These are phyloP conservation scores for Acronicta leporina DNA, from an alignment of 2,888 invertebrate genomes.

Conservation along the genomic window DNA sequence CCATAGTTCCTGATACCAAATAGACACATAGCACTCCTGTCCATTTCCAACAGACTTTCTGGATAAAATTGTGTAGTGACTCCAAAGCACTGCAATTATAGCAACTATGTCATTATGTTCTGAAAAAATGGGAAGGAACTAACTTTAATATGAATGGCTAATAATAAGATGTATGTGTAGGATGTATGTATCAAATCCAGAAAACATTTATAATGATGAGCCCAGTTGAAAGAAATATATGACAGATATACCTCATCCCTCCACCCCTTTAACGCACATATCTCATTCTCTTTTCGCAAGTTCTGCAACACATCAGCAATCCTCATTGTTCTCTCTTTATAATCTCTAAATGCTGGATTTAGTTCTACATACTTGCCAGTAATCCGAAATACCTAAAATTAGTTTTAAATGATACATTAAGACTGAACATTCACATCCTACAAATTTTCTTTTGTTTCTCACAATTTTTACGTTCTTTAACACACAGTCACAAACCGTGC, in stretches of 20 bases:
- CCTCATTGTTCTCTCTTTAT: constrained; percentile 93
- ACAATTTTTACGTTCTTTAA: too few species aligned
- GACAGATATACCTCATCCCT: constrained; percentile 93
- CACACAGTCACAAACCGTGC: too few species aligned
- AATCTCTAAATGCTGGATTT: constrained; percentile 96
- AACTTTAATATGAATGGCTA: neutral
- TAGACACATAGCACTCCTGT: constrained; percentile 97
- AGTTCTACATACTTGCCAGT: constrained; percentile 93
- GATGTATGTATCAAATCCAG: too few species aligned
- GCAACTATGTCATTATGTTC: neutral
- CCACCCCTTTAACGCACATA: constrained; percentile 96
- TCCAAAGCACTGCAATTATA: constrained; percentile 93
- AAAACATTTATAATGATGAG: constrained; percentile 1
- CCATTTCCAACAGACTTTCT: constrained; percentile 93
- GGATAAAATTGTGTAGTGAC: constrained; percentile 92
- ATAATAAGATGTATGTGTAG: neutral
- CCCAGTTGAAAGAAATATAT: neutral
- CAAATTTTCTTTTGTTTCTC: too few species aligned
- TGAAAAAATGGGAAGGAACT: neutral
- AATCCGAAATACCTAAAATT: constrained; percentile 91
- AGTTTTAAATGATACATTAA: neutral
- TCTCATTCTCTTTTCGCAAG: constrained; percentile 92
- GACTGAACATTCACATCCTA: too few species aligned
- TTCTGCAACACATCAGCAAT: constrained; percentile 94
- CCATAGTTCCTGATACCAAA: constrained; percentile 98